Evolutionary conservation across 2,113 vertebrate genomes (phyloP).

Genomic region (Puffinus mauretanicus): DNA sequence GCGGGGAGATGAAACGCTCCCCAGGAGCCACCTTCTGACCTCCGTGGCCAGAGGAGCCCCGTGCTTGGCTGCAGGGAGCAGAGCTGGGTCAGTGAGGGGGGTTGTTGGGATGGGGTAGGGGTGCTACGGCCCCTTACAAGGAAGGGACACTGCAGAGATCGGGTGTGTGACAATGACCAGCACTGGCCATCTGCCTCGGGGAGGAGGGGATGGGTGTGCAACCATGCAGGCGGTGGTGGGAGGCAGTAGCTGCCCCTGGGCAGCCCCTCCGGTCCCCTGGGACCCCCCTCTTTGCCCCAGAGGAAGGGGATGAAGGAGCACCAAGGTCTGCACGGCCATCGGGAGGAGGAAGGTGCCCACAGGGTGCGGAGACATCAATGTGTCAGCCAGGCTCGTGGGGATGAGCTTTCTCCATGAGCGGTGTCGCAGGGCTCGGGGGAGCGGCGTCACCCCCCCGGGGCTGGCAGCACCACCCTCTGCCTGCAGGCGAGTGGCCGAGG

Average conservation of each 20-base stretch:
- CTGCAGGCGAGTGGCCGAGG: constrained; percentile 64
- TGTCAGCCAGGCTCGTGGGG: neutral
- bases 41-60: neutral
- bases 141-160: neutral
- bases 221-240: no score
- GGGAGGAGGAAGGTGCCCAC: neutral
- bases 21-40: neutral
- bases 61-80: neutral
- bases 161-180: neutral
- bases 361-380: neutral
- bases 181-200: accelerated
- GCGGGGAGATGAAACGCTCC: neutral
- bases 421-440: neutral
- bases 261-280: neutral
- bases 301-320: neutral
- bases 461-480: constrained; percentile 56
- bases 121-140: neutral
- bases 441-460: accelerated
- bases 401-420: neutral
- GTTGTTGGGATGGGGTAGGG: no score
- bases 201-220: neutral
- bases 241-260: neutral
- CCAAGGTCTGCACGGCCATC: accelerated
- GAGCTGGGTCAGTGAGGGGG: accelerated
- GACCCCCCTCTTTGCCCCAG: no score